Base-by-base conservation (phyloP, 2,888 invertebrate species). In the Hartigia nigra region DNA sequence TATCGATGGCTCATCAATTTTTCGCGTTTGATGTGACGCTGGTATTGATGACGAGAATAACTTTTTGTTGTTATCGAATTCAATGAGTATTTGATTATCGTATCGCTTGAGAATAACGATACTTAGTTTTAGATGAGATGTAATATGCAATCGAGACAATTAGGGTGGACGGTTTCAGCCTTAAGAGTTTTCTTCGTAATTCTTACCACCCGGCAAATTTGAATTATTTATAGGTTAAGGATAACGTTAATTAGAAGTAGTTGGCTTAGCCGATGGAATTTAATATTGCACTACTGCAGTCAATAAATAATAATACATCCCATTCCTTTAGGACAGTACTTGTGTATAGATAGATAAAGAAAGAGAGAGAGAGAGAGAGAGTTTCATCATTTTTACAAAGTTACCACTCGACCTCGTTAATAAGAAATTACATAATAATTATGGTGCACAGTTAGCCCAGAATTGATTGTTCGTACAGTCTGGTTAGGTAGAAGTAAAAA, bases 171-270 rank as follows among this genome's bases (percentile, higher is more conserved):
- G 55, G 9, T 5, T 5, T 55, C 2, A 23, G 55, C 80, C 81
- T 83, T 82, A 83, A 82, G 82, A 84, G 82, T 84, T 84, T 86
- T 84, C 82, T 81, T 79, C 81, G 82, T 84, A 80, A 79, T 83
- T 87, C 82, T 86, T 83, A 80, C 81, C 81, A 80, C 80, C 80
- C 78, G 80, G 84, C 83, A 84, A 81, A 84, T 82, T 85, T 87
- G 87, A 87, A 87, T 87, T 87, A 86, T 86, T 87, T 86, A 87
- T 87, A 79, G 83, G 79, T 80, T 77, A 82, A 81, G 84, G 81
- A 86, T 39, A 39, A 23, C 39, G 5, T 14, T 39, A 14, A 39
- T 14, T 14, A 39, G 39, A 39, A 14, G 5, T 39, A 9, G 5
- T 23, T 39, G 1, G 39, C 14, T 39, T 4, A 14, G 39, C 39